Percentiles rank a stretch among this genome's conserved stretches.
phyloP scores from a whole-genome alignment of 2,113 vertebrate species.

The Rhineura floridana region DNA sequence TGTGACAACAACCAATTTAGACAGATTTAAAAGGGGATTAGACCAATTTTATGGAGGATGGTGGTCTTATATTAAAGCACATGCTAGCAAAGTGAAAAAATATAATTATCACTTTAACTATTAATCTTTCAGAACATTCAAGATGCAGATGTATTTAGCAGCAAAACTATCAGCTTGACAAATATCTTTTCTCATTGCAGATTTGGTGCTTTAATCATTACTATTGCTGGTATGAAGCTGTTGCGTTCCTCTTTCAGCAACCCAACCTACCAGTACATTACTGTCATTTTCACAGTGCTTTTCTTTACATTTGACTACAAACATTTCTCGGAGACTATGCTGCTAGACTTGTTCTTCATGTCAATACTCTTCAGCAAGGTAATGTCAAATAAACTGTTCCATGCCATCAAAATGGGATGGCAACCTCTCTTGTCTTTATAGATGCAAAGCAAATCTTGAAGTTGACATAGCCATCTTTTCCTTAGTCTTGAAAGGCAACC shows the following conservation, averaged over 20 bases:
- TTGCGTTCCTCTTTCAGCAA: constrained; percentile 96
- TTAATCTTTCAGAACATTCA: not conserved
- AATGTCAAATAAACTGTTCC: constrained; percentile 45
- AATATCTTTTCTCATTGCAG: constrained; percentile 71
- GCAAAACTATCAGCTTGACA: not conserved
- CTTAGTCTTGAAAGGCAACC: not conserved
- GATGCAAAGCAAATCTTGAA: not conserved
- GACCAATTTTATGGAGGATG: not conserved
- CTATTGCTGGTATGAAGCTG: constrained; percentile 94
- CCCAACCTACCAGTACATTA: constrained; percentile 94
- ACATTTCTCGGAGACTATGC: constrained; percentile 93
- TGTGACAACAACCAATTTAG: no score
- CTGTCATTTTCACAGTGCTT: constrained; percentile 95
- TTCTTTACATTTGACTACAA: constrained; percentile 98
- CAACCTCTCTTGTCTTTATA: not conserved
- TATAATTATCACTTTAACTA: not conserved
- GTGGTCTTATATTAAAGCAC: not conserved
- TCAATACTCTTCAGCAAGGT: constrained; percentile 98
- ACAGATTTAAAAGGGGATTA: not conserved
- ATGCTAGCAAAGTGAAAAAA: not conserved
- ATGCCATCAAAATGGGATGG: not conserved
- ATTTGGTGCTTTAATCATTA: constrained; percentile 94
- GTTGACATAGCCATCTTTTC: not conserved
- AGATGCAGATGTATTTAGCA: constrained; percentile 10
- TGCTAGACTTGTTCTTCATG: constrained; percentile 97